These are phyloP conservation scores for Esox masquinongy DNA, from an alignment of 2,797 vertebrate species.

Conservation along the genomic window DNA sequence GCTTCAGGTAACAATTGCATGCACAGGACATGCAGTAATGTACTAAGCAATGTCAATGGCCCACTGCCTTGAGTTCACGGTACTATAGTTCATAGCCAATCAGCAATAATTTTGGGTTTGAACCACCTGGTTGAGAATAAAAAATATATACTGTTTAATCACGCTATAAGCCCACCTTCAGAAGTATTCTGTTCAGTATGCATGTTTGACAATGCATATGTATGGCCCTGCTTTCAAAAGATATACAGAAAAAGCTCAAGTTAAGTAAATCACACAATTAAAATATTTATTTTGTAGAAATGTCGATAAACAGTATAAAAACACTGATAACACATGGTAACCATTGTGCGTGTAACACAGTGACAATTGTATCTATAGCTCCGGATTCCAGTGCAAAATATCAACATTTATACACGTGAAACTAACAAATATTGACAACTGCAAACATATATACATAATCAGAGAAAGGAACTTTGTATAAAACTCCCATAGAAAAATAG, in stretches of 20 bases:
- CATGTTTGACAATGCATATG: neutral
- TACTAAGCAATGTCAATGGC: too few species aligned
- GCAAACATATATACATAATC: constrained; percentile 51
- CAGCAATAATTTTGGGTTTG: too few species aligned
- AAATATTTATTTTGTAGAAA: constrained; percentile 76
- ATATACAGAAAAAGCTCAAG: neutral
- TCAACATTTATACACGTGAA: constrained; percentile 45
- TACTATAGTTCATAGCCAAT: too few species aligned
- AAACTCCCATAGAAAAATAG: constrained; percentile 56
- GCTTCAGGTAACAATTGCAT: too few species aligned
- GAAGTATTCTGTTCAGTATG: too few species aligned
- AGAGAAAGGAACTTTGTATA: constrained; percentile 30
- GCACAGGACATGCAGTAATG: too few species aligned
- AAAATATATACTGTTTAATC: too few species aligned
- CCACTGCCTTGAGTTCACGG: too few species aligned
- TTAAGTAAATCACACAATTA: constrained; percentile 22
- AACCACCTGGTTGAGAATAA: too few species aligned
- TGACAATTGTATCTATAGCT: constrained; percentile 16
- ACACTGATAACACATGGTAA: constrained; percentile 42
- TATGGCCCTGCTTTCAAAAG: neutral
- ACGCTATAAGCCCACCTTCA: too few species aligned
- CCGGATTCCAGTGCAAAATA: constrained; percentile 54
- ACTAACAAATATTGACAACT: constrained; percentile 33
- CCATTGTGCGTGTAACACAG: constrained; percentile 40
- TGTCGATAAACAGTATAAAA: constrained; percentile 37